These are phyloP conservation scores for Marcusenius ussheri DNA, from an alignment of 2,113 vertebrate genomes.

Conservation along the genomic window DNA sequence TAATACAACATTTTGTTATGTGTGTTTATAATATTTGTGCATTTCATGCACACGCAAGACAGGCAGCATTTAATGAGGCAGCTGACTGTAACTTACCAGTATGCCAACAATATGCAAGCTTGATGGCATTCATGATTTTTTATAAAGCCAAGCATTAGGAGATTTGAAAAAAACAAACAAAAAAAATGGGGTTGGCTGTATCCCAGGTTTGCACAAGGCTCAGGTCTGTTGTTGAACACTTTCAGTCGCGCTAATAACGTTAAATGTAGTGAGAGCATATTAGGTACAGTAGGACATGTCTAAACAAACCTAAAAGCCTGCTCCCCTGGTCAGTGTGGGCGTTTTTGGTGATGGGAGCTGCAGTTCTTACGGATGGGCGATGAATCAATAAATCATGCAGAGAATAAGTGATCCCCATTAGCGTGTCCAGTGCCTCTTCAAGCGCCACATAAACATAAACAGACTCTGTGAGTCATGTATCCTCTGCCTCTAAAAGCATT, in stretches of 20 bases:
- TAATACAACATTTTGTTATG: neutral
- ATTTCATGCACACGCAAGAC: neutral
- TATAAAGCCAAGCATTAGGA: neutral
- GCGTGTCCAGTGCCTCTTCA: neutral
- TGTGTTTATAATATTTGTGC: neutral
- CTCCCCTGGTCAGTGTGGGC: neutral
- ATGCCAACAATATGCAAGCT: neutral
- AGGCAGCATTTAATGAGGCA: neutral
- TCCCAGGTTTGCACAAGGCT: neutral
- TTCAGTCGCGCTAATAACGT: neutral
- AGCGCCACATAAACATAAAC: conserved; percentile 1
- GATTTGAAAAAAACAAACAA: neutral
- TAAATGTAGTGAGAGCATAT: neutral
- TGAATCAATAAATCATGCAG: conserved; percentile 9
- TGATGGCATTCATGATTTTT: neutral
- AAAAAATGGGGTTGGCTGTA: neutral
- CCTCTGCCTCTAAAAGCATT: neutral
- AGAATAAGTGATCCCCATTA: conserved; percentile 9
- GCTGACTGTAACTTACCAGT: neutral
- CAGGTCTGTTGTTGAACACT: neutral
- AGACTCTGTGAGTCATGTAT: neutral
- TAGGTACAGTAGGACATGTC: neutral
- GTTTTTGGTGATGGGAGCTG: neutral
- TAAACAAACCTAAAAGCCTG: neutral
- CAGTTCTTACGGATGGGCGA: neutral